Evolutionary conservation across 2,113 vertebrate species (phyloP), one percentile per base, ranked within the genome.

Genomic region (Alectura lathami): DNA sequence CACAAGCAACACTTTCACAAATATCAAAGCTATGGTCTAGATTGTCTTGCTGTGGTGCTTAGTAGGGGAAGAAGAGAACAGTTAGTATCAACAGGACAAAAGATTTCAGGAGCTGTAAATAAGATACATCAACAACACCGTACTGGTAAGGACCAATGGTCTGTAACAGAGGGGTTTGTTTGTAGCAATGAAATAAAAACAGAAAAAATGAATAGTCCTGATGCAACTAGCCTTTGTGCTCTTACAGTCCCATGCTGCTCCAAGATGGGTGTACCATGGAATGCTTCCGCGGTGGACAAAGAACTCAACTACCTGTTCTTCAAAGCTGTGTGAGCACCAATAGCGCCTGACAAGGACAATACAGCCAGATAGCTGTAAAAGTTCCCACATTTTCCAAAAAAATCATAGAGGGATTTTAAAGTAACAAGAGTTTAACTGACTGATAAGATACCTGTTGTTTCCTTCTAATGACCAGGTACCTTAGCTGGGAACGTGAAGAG

Each of bases 221-320:
- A 22, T 51, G 26, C 24, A 83, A 42, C 34, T 75, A 29, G 17
- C 40, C 22, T 34, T 27, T 60, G 45, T 22, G 18, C 45, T 69
- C 73, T 48, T 26, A 83, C 8, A 86, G 24, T 8, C 32, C 32
- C 36, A 36, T 27, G 22, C 38, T 91, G 54, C 54, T 70, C n/a
- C 45, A 57, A 66, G 34, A 40, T 3, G 4, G 38, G 7, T 11
- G 13, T 23, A 51, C 26, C n/a, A 51, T 16, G 21, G 63, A 27
- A 66, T 0, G 0, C 32, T 53, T 36, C 17, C 0, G 0, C 13
- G 11, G 14, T 7, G 64, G 53, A 63, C 73, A 79, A 54, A 62
- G 27, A 74, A 34, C 26, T 56, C 8, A 9, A 42, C 27, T 10
- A 63, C 22, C 12, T 73, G 24, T 62, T 57, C 48, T 50, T 73